Conservation (phyloP, 2,797 vertebrate species). For the Clarias platycephalus region DNA sequence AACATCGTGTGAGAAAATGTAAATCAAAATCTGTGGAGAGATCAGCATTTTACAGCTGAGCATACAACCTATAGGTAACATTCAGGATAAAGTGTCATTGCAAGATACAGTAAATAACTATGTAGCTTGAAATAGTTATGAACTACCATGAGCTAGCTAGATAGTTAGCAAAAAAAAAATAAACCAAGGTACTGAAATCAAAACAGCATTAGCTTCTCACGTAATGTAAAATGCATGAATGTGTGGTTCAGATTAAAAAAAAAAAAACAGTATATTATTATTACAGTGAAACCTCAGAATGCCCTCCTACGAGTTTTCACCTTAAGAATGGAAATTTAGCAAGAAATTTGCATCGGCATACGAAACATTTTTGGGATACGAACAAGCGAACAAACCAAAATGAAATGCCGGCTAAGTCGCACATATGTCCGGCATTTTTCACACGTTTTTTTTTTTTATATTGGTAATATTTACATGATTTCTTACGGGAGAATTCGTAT, state of each 20-base stretch:
- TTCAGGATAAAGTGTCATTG: not conserved
- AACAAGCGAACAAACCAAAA: too few species aligned
- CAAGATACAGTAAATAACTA: not conserved
- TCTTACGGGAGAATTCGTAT: too few species aligned
- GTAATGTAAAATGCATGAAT: not conserved
- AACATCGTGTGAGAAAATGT: not conserved
- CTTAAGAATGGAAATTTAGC: too few species aligned
- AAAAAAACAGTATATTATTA: not conserved
- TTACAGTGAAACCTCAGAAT: too few species aligned
- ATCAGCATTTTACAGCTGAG: not conserved
- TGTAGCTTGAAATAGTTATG: not conserved
- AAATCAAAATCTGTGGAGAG: not conserved
- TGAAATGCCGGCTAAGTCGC: too few species aligned
- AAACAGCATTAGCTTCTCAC: not conserved
- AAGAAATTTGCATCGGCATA: too few species aligned
- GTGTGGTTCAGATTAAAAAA: not conserved
- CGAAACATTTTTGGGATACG: too few species aligned
- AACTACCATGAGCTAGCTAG: not conserved
- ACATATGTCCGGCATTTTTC: too few species aligned
- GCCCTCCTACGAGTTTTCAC: too few species aligned
- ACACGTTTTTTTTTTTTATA: too few species aligned
- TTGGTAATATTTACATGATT: too few species aligned
- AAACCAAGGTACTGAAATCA: not conserved
- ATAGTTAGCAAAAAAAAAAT: not conserved
- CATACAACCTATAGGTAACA: not conserved